Conservation (phyloP, 2,113 vertebrate species). For the Mungos mungo region DNA sequence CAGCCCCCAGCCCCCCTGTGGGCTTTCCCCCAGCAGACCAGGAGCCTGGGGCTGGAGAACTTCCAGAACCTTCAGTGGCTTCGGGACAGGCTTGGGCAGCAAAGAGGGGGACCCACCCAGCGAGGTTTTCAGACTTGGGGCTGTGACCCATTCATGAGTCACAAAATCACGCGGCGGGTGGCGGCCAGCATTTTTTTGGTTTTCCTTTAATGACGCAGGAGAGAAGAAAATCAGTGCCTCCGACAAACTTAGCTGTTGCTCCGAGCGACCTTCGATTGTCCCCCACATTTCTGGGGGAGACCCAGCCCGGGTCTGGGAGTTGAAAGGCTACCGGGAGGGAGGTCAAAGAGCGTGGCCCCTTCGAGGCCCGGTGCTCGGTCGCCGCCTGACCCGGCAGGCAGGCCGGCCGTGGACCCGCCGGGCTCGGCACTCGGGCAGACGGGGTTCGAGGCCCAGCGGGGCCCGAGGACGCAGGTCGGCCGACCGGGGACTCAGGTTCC, state of each 20-base stretch:
- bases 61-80: background rate
- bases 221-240: background rate
- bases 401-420: rapidly evolving
- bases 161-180: rapidly evolving
- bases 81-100: rapidly evolving
- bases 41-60: background rate
- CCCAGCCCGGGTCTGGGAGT: background rate
- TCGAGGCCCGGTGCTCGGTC: too few relatives aligned
- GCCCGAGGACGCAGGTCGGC: background rate
- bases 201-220: background rate
- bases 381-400: rapidly evolving
- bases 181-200: background rate
- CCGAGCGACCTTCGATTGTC: background rate
- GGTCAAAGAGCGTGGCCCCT: background rate
- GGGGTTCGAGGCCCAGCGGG: background rate
- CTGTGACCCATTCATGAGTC: background rate
- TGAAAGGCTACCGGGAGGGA: background rate
- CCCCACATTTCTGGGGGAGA: background rate
- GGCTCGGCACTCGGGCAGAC: background rate
- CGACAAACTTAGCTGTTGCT: background rate
- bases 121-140: background rate
- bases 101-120: background rate
- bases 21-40: background rate
- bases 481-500: background rate
- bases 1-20: background rate